These are phyloP conservation scores for Sterrhoptilus dennistouni DNA, from an alignment of 2,113 vertebrate genomes.

Conservation along the genomic window DNA sequence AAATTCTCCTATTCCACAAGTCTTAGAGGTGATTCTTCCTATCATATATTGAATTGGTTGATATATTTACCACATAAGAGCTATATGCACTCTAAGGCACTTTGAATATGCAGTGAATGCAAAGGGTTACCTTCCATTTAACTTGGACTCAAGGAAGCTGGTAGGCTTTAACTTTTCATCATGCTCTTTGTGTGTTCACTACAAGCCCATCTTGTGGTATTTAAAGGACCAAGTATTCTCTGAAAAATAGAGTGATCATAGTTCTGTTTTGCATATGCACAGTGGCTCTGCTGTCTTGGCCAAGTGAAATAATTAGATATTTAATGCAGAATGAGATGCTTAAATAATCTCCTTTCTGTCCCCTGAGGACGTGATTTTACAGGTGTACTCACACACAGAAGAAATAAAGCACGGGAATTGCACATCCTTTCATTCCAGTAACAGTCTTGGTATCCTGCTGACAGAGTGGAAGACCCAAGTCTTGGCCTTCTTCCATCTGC, in stretches of 20 bases:
- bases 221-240: background rate
- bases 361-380: background rate
- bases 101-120: background rate
- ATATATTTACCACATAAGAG: background rate
- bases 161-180: background rate
- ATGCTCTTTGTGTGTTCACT: background rate
- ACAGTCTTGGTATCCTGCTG: background rate
- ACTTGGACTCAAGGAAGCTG: background rate
- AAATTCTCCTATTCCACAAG: background rate
- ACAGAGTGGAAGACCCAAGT: background rate
- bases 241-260: background rate
- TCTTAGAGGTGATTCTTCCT: background rate
- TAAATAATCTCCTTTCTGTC: background rate
- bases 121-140: background rate
- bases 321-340: background rate
- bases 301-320: background rate
- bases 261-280: background rate
- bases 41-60: background rate
- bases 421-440: background rate
- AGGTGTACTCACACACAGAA: background rate
- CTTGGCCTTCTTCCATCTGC: constrained; percentile 18
- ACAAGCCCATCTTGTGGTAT: background rate
- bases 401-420: background rate
- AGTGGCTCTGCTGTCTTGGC: background rate
- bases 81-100: background rate